Evolutionary conservation across 2,797 vertebrate genomes (phyloP).

Genomic region (Eurystomus glaucurus): DNA sequence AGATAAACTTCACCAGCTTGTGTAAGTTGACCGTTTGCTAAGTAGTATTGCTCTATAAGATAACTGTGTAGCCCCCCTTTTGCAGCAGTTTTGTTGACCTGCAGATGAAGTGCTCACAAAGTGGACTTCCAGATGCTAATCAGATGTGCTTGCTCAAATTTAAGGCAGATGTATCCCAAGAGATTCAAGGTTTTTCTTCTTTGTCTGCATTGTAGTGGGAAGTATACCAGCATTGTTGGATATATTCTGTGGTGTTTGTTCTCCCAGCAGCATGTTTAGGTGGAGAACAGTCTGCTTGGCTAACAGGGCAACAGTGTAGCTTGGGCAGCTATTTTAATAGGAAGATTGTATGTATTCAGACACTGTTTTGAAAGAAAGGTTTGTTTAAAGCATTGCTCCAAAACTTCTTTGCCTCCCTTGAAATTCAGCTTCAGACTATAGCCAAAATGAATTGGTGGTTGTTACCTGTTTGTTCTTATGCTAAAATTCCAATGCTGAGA

Average conservation of each 20-base stretch:
- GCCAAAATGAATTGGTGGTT: background rate
- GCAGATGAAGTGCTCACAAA: background rate
- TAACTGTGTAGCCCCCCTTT: background rate
- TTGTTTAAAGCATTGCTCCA: background rate
- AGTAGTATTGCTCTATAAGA: background rate
- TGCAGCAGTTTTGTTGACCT: background rate
- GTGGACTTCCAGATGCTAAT: background rate
- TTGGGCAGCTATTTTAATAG: background rate
- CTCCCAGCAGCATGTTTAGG: background rate
- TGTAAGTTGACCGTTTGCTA: background rate
- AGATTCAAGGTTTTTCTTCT: background rate
- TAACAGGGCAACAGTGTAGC: background rate
- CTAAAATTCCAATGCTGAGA: background rate
- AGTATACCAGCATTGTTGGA: background rate
- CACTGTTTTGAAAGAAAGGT: background rate
- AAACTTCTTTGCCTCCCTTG: background rate
- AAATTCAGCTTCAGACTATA: background rate
- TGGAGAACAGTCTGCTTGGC: background rate
- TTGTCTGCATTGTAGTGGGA: background rate
- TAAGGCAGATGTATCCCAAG: background rate
- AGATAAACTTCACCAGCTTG: background rate
- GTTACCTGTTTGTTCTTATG: background rate
- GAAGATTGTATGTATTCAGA: background rate
- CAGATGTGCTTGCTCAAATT: background rate
- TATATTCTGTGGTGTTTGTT: background rate